A percentile compares a stretch with the other conserved stretches of the same genome.
Conservation (phyloP, 1,140 invertebrate species). For the Tetraneura akinire region DNA sequence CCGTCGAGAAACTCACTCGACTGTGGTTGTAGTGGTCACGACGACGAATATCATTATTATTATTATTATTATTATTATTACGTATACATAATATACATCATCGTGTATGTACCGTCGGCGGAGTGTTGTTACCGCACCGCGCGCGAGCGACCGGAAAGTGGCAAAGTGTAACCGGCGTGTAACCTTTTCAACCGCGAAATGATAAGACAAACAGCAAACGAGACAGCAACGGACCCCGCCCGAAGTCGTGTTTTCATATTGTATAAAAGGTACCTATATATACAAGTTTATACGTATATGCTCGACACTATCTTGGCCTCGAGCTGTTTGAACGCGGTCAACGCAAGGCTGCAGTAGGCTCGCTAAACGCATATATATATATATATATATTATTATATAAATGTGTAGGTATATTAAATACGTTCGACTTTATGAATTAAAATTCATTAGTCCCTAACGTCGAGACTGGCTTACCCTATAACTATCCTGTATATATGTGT, state of each 20-base stretch:
- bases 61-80: background rate
- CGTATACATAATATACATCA: background rate
- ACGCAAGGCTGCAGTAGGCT: background rate
- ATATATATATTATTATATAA: background rate
- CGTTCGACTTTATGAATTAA: background rate
- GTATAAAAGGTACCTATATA: too few species aligned
- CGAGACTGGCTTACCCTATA: too few species aligned
- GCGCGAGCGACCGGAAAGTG: background rate
- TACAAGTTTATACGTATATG: background rate
- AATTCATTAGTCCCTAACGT: background rate
- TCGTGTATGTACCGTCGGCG: too few species aligned
- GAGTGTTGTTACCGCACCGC: background rate
- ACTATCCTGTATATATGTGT: too few species aligned
- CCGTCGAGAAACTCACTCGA: background rate
- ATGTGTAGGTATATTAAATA: too few species aligned
- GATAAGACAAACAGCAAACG: constrained; percentile 40
- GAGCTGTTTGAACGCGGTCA: constrained; percentile 8
- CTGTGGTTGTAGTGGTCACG: background rate
- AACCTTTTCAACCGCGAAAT: constrained; percentile 43
- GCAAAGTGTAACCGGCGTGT: constrained; percentile 23
- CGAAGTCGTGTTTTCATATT: constrained; percentile 11
- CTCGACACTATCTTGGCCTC: background rate
- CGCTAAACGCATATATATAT: too few species aligned
- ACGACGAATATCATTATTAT: background rate
- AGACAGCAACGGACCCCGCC: background rate